Evolutionary conservation across 2,797 vertebrate genomes (phyloP), one percentile per base, ranked within the genome.

Genomic region (Sphenopsis melanotis): DNA sequence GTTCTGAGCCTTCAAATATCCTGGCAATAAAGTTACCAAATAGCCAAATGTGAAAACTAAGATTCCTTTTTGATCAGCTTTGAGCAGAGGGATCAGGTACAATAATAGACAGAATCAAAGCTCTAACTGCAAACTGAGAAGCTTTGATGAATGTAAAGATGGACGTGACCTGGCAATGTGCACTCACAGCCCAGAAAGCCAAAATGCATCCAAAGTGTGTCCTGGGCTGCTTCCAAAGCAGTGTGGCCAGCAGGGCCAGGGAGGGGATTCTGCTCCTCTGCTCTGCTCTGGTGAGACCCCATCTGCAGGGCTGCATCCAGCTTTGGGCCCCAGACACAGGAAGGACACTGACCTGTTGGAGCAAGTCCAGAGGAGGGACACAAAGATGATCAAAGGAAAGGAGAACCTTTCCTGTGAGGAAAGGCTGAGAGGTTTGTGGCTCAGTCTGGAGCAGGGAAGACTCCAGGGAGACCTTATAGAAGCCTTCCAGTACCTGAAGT

Each of bases 161-260:
- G 53, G 26, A 27, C 7, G 12, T 29, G 47, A 74, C 3, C 26
- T 0, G 0, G 15, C 32, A 32, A 18, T 9, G 34, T 24, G 34
- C 16, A 29, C 34, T 83, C 3, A 2, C 26, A 47, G 59, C 30
- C 52, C 34, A 47, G 53, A 78, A 41, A 36, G 10, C 55, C 39
- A 78, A 15, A 34, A 17, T 69, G 26, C 44, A 69, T 69, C 44
- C 24, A 8, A 29, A 34, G 14, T 4, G 1, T 61, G 29, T 30
- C n/a, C 79, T 32, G n/a, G 21, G 44, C 64, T 70, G 11, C 57
- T 57, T 36, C 59, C 32, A 83, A 20, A 71, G 46, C 39, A 52
- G 18, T 0, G 0, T 41, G 46, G 52, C 0, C 59, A 83, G 59
- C 18, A 53, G 65, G 59, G 11, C 0, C 0, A 53, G 34, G 34